Base-by-base conservation (phyloP, 2,113 vertebrate species). In the Azemiops feae region DNA sequence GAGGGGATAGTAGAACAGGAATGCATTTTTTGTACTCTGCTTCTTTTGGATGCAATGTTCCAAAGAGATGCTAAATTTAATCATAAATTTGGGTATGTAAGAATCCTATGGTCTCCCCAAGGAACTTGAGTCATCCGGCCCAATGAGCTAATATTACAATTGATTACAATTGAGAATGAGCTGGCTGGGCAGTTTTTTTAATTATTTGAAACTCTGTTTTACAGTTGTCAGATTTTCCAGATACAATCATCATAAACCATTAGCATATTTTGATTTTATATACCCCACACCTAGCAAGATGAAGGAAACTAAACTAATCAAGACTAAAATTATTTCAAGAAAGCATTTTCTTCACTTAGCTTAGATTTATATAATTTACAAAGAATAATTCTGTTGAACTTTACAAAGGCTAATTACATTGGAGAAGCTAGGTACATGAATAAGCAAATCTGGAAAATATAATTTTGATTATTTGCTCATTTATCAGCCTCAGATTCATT, bases 221-320 rank as follows among this genome's bases (percentile, higher is more conserved):
- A 85, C 92, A 58, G 2, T 90, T 91, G 14, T 18, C 47, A 85
- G 54, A 23, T 87, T 22, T 90, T 34, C 23, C 22, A 92, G 89
- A 47, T 93, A 92, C 34, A 88, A 89, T 69, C 91, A 92, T 39
- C 69, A 14, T 39, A 91, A 88, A 81, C n/a, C 93, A 47, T 93
- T 95, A 87, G 92, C 92, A 89, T 89, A 1, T 25, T 95, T 22
- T 60, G 95, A 93, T 94, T 94, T 94, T 96, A 89, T 89, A 88
- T 92, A 81, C 93, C 88, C 11, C 90, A 94, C 92, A 93, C 69
- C n/a, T 34, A 4, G 54, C 95, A 93, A 88, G 89, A 18, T 89
- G 92, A 94, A 95, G 58, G 91, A 22, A 93, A n/a, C 89, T 23
- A 91, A 92, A 91, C 89, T 2, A 93, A 92, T 93, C 69, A 16